Base-by-base conservation (phyloP, 2,888 invertebrate genomes). In the Agonopterix subpropinquella region DNA sequence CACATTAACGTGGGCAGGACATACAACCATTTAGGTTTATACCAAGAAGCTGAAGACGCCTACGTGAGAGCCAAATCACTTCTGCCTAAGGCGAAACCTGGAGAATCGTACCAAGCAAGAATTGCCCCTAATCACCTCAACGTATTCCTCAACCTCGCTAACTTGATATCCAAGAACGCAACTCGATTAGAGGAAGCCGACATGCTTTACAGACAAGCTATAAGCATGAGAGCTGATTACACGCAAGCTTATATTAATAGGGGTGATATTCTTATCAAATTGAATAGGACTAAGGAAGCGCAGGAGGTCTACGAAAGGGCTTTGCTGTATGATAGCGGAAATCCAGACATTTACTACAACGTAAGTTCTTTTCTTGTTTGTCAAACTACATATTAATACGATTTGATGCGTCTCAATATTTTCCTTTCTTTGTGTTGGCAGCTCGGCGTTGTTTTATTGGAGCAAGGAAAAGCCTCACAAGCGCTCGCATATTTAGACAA, bases 1-100 rank as follows among this genome's bases (percentile, higher is more conserved):
- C 97, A 98, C 77, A 98, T 98, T 63, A 98, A 98, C 83, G 98
- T 98, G 4, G 98, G 98, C 10, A 90, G 98, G 55, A 98, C 98
- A 0, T 97, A 95, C 81, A 98, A 97, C 80, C 96, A 97, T 73
- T 86, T 98, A 55, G 95, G 96, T 11, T 62, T 64, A 46, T 83
- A 78, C 56, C 82, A 83, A 63, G 96, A 97, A 77, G 98, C 98
- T 0, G 98, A 98, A 85, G 93, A 94, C 59, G 97, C 98, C 1
- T 98, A 98, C 77, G 90, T 96, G 47, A 93, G 92, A 80, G 97
- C 97, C 1, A 97, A 97, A 76, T 95, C 95, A 7, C 84, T 97
- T 15, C 89, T 97, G 48, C 97, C 97, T 0, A 95, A 96, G 80
- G 95, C 96, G 0, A 96, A 96, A 69, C 95, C 96, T 8, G 98